phyloP scores from a whole-genome alignment of 2,888 invertebrate genomes.

The Margaritifera margaritifera region DNA sequence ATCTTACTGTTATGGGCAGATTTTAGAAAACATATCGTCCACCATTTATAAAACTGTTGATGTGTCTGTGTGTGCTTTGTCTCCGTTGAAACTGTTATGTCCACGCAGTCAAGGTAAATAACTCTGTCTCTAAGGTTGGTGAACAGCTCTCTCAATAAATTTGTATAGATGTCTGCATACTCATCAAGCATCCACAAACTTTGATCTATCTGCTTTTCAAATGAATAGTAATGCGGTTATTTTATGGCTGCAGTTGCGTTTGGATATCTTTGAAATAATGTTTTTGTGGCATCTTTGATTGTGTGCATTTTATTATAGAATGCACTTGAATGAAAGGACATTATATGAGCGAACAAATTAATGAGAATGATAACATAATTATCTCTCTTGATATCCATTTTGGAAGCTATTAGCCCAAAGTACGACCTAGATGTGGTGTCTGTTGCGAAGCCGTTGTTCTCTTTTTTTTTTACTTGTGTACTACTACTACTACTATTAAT shows the following conservation, averaged over 20 bases:
- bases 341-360: conserved; percentile 21
- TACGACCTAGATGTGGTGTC: conserved; percentile 24
- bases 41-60: conserved; percentile 15
- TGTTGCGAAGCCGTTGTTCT: conserved; percentile 32
- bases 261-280: conserved; percentile 11
- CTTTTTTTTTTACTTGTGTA: too few species aligned
- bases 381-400: conserved; percentile 14
- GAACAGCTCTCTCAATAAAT: conserved; percentile 22
- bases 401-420: conserved; percentile 17
- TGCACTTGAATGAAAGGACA: conserved; percentile 28
- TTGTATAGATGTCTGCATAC: conserved; percentile 25
- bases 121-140: conserved; percentile 20
- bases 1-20: conserved; percentile 7
- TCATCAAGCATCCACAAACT: conserved; percentile 36
- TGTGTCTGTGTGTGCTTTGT: conserved; percentile 29
- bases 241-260: conserved; percentile 25
- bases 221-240: conserved; percentile 31
- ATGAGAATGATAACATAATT: conserved; percentile 13
- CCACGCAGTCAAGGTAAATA: conserved; percentile 25
- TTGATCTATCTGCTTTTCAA: conserved; percentile 18
- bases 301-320: conserved; percentile 18
- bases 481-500: too few species aligned
- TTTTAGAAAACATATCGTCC: conserved; percentile 16
- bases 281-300: conserved; percentile 12
- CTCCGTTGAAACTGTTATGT: conserved; percentile 27